Conservation (phyloP, 2,888 invertebrate species). For the Cantharis rufa region DNA sequence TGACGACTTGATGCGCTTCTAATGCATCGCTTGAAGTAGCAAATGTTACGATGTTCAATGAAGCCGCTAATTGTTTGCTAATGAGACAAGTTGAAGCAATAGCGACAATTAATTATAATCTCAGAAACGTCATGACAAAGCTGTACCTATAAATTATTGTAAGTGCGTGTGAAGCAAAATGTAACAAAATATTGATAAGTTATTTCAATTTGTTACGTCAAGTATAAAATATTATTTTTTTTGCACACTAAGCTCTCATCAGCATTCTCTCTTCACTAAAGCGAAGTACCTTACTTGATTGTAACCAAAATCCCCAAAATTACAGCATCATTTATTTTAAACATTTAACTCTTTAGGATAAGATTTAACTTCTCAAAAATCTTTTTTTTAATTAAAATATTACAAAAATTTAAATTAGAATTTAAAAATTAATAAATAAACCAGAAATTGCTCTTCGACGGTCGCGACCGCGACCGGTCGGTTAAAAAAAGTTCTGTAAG, state of each 20-base stretch:
- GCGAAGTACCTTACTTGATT: neutral
- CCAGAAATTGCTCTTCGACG: too few relatives aligned
- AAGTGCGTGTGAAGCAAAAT: neutral
- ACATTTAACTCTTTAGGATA: neutral
- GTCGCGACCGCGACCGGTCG: too few relatives aligned
- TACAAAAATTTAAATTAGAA: neutral
- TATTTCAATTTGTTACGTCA: neutral
- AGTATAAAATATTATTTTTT: neutral
- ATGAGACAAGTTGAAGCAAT: slow-evolving; percentile 34
- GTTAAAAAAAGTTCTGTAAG: too few relatives aligned
- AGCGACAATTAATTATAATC: slow-evolving; percentile 5
- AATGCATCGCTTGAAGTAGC: neutral
- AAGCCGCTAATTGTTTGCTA: slow-evolving; percentile 2
- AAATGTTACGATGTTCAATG: neutral
- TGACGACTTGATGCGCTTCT: neutral
- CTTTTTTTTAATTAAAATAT: neutral
- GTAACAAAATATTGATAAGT: neutral
- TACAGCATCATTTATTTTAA: neutral
- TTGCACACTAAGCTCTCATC: neutral
- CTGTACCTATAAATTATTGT: neutral
- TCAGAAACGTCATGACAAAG: neutral
- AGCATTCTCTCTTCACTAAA: neutral
- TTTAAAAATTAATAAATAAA: too few relatives aligned
- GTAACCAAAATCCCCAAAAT: neutral
- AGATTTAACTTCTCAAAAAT: neutral